A percentile compares a stretch with the other conserved stretches of the same genome.
phyloP scores from a whole-genome alignment of 2,888 invertebrate species.

The Tinea semifulvella region DNA sequence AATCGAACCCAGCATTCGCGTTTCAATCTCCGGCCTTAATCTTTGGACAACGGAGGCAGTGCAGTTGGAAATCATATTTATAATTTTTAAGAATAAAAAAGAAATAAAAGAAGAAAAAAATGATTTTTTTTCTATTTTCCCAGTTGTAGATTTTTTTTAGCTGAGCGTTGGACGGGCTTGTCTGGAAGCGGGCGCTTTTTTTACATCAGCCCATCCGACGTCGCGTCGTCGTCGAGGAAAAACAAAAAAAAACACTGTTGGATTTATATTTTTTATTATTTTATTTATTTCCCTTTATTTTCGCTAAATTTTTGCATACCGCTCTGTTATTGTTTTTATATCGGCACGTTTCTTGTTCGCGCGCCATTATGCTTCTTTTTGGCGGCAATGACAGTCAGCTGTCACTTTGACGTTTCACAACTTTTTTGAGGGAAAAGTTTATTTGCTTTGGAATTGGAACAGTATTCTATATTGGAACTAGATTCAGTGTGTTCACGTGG shows the following conservation, averaged over 20 bases:
- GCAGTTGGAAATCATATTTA: too few relatives aligned
- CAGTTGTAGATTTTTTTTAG: slow-evolving; percentile 26
- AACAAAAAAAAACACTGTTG: slow-evolving; percentile 54
- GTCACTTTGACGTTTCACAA: not conserved
- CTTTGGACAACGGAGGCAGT: too few relatives aligned
- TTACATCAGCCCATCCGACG: slow-evolving; percentile 58
- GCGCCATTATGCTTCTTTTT: not conserved
- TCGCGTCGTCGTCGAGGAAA: slow-evolving; percentile 30
- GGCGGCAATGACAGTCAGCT: not conserved
- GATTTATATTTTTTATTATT: slow-evolving; percentile 64
- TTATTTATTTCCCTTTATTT: slow-evolving; percentile 59
- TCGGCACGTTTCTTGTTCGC: not conserved
- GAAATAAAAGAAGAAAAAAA: too few relatives aligned
- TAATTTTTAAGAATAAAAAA: too few relatives aligned
- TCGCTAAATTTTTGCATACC: slow-evolving; percentile 58
- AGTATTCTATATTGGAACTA: too few relatives aligned
- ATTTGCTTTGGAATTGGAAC: too few relatives aligned
- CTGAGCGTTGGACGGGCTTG: slow-evolving; percentile 40
- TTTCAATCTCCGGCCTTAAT: too few relatives aligned
- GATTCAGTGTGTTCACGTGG: too few relatives aligned
- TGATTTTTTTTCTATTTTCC: not conserved
- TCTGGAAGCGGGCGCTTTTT: slow-evolving; percentile 63
- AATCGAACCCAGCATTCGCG: too few relatives aligned
- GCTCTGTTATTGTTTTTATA: slow-evolving; percentile 21
- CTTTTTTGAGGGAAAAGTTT: not conserved